Conservation (phyloP, 2,113 vertebrate genomes). For the Regulus satrapa region DNA sequence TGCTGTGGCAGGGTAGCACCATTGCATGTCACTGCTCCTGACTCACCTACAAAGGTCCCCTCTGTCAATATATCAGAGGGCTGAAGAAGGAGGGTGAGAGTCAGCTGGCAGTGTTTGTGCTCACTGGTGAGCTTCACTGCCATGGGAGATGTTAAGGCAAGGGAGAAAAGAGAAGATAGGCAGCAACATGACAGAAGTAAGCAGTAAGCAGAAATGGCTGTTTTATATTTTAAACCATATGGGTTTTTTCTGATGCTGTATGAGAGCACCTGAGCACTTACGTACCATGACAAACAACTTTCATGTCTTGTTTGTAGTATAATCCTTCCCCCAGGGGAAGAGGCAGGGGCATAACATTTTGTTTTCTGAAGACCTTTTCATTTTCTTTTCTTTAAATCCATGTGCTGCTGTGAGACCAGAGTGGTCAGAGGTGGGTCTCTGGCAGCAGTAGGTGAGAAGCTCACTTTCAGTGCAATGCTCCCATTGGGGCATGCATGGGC, state of each 20-base stretch:
- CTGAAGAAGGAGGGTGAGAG: not conserved
- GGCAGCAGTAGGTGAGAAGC: not conserved
- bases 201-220: not conserved
- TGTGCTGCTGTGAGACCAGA: not conserved
- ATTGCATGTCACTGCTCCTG: not conserved
- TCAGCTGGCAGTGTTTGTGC: not conserved
- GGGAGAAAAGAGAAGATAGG: not conserved
- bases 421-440: not conserved
- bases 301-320: not conserved
- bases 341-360: not conserved
- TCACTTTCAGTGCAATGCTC: rapidly evolving
- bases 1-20: not conserved
- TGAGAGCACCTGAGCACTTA: not conserved
- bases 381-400: not conserved
- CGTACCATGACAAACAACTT: not conserved
- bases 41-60: rapidly evolving
- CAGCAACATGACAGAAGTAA: not conserved
- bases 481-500: rapidly evolving
- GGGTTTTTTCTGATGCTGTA: not conserved
- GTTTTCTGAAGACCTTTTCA: not conserved
- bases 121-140: not conserved
- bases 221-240: not conserved
- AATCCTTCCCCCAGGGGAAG: not conserved
- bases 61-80: not conserved
- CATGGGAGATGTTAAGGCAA: not conserved